A percentile compares a stretch with the other conserved stretches of the same genome.
phyloP scores from a whole-genome alignment of 2,797 vertebrate species.

The Pygocentrus nattereri region DNA sequence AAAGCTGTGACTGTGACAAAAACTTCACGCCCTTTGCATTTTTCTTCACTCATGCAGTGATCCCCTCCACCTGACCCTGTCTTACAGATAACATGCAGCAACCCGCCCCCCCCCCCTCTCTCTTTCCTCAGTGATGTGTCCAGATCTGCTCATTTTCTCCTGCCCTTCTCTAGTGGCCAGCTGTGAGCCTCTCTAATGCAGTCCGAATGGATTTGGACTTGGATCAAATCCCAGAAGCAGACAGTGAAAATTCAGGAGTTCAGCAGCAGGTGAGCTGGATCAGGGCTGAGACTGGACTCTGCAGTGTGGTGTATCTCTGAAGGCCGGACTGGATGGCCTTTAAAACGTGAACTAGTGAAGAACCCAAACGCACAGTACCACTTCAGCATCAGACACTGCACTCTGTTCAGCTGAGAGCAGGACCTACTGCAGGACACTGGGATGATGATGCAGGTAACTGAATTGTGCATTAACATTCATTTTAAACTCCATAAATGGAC shows the following conservation, averaged over 20 bases:
- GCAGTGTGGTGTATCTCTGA: background rate
- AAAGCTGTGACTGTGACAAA: no score
- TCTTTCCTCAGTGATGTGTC: background rate
- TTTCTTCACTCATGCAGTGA: no score
- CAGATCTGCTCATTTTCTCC: background rate
- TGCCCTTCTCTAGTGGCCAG: background rate
- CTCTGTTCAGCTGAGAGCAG: background rate
- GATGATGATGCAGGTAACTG: no score
- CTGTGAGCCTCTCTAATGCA: conserved; percentile 1
- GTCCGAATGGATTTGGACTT: conserved; percentile 13
- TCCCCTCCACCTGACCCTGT: no score
- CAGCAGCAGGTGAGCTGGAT: conserved; percentile 6
- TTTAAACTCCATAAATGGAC: no score
- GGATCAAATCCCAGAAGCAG: conserved; percentile 26
- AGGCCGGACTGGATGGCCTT: background rate
- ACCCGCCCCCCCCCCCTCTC: no score
- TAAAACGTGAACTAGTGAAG: background rate
- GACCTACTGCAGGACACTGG: no score
- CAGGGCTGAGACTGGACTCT: background rate
- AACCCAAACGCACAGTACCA: no score
- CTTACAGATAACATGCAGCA: no score
- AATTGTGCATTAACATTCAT: no score
- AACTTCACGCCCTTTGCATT: no score
- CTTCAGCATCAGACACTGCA: background rate
- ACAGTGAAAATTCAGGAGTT: background rate